Percentiles rank a stretch among this genome's conserved stretches.
These are phyloP conservation scores for Schlechtendalia chinensis DNA, from an alignment of 1,140 invertebrate genomes.

Conservation along the genomic window DNA sequence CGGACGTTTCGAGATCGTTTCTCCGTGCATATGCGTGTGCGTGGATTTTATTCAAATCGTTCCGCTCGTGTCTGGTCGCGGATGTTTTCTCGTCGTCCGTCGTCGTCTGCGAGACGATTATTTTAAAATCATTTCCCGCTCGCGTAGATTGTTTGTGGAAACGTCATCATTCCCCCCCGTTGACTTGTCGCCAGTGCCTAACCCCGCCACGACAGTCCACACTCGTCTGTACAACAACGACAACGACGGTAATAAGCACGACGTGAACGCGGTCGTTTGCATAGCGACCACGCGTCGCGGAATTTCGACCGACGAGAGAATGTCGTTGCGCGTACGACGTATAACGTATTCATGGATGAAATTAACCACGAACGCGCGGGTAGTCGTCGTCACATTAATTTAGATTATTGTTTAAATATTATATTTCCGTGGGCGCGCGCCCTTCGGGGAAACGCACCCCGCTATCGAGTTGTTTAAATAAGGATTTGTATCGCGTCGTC, in stretches of 20 bases:
- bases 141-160: neutral
- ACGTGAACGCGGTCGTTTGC: too few species aligned
- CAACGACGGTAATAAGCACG: too few species aligned
- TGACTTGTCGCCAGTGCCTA: too few species aligned
- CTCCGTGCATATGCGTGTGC: neutral
- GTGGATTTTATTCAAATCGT: neutral
- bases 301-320: too few species aligned
- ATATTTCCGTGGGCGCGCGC: too few species aligned
- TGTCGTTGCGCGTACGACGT: too few species aligned
- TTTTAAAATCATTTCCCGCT: constrained; percentile 19
- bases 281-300: too few species aligned
- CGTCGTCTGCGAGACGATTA: neutral
- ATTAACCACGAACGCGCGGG: too few species aligned
- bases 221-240: too few species aligned
- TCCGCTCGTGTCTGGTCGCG: neutral
- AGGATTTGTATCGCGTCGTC: constrained; percentile 24
- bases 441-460: neutral
- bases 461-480: constrained; percentile 25
- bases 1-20: constrained; percentile 20
- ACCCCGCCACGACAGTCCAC: too few species aligned
- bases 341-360: too few species aligned
- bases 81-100: too few species aligned
- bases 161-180: constrained; percentile 6
- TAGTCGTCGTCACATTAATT: constrained; percentile 24
- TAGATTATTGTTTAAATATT: constrained; percentile 35